Base-by-base conservation (phyloP, 64 coral and sea anemone genomes). In the Exaiptasia diaphana region DNA sequence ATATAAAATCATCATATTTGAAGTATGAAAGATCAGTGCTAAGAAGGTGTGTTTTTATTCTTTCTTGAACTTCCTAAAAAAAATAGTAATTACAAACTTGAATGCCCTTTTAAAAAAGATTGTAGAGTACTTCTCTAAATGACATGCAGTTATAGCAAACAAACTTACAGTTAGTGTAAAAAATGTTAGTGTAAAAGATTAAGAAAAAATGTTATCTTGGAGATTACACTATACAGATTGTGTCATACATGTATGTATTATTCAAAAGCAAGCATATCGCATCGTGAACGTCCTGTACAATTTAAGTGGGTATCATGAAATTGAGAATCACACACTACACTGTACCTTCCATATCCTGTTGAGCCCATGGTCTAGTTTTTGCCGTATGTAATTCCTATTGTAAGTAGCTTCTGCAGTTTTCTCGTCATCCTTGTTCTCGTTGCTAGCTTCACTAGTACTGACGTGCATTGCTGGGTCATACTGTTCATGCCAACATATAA, bases 301-400 rank as follows among this genome's bases (percentile, higher is more conserved):
- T n/a, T n/a, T n/a, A n/a, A n/a, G n/a, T n/a, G n/a, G n/a, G n/a
- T n/a, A n/a, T n/a, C n/a, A n/a, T n/a, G n/a, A n/a, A n/a, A n/a
- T n/a, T n/a, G n/a, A n/a, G n/a, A n/a, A n/a, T n/a, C n/a, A n/a
- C n/a, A n/a, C n/a, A n/a, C n/a, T n/a, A n/a, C n/a, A n/a, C 44
- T 50, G 10, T 82, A 97, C 94, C 94, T 97, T 97, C 94, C 94
- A 97, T 84, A 97, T 97, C 42, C 94, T 97, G 26, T 88, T 87
- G 22, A 97, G 67, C 30, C 94, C 94, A 18, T 97, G 89, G 38
- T 97, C 90, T 20, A 97, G 84, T 88, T 97, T 97, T 57, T 97
- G 94, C 34, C 75, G 87, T 33, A 97, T 91, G 44, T 97, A 97
- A 69, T 97, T 92, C 43, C 86, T 88, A 65, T 89, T 97, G 40